phyloP scores from a whole-genome alignment of 2,113 vertebrate species.

The Silurus glanis region DNA sequence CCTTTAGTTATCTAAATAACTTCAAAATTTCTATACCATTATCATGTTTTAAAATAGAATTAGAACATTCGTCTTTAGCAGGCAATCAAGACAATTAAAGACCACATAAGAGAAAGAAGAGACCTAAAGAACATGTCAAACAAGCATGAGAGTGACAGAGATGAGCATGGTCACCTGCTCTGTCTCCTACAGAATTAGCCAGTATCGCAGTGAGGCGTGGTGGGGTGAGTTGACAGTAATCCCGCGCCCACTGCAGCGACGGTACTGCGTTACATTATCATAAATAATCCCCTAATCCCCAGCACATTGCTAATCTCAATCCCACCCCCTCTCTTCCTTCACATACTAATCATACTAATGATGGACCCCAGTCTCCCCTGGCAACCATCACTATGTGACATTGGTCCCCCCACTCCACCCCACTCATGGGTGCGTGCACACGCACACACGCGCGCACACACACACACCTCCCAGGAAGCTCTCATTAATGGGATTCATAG shows the following conservation, averaged over 20 bases:
- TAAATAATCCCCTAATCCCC: slow-evolving; percentile 73
- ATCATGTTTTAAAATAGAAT: background rate
- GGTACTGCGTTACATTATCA: slow-evolving; percentile 74
- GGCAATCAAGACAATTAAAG: background rate
- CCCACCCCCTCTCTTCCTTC: slow-evolving; percentile 77
- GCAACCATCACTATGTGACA: slow-evolving; percentile 61
- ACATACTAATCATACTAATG: slow-evolving; percentile 75
- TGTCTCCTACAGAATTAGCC: slow-evolving; percentile 74
- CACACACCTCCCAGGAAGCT: slow-evolving; percentile 66
- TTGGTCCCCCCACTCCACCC: slow-evolving; percentile 59
- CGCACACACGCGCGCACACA: slow-evolving; percentile 25
- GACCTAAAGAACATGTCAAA: slow-evolving; percentile 16
- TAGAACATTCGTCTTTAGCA: background rate
- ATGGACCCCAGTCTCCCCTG: slow-evolving; percentile 67
- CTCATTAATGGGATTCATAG: slow-evolving; percentile 77
- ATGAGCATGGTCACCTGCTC: slow-evolving; percentile 71
- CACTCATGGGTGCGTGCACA: slow-evolving; percentile 53
- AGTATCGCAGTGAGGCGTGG: slow-evolving; percentile 78
- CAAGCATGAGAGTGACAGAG: slow-evolving; percentile 23
- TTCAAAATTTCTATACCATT: background rate
- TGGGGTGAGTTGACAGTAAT: slow-evolving; percentile 72
- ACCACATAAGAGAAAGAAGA: background rate
- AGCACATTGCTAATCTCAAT: slow-evolving; percentile 68
- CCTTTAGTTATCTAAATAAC: background rate
- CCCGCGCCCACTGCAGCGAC: slow-evolving; percentile 66